Percentiles rank a stretch among this genome's conserved stretches.
These are phyloP conservation scores for Chaetoderma sp. DNA, from an alignment of 2,888 invertebrate genomes.

Conservation along the genomic window DNA sequence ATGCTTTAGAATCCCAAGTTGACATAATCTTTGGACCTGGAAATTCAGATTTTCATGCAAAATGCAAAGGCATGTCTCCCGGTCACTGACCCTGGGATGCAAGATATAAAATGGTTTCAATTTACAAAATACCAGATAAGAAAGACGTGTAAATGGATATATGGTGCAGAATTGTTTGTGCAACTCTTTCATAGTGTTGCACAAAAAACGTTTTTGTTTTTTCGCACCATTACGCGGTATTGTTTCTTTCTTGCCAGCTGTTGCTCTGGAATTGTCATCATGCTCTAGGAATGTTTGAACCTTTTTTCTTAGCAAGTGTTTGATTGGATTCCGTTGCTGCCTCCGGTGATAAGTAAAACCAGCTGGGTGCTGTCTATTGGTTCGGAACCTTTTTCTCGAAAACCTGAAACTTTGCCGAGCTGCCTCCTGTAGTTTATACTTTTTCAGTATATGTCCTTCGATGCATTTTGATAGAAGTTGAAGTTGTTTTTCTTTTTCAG, in stretches of 20 bases:
- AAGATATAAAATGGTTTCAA: slow-evolving; percentile 36
- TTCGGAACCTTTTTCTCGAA: too few species aligned
- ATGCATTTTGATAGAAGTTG: too few species aligned
- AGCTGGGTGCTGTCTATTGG: too few species aligned
- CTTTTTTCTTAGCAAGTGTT: too few species aligned
- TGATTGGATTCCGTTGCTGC: too few species aligned
- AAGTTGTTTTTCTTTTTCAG: too few species aligned
- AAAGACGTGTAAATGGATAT: neutral
- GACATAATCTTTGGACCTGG: slow-evolving; percentile 11
- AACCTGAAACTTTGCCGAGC: too few species aligned
- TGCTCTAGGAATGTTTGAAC: slow-evolving; percentile 16
- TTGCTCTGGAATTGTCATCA: slow-evolving; percentile 18
- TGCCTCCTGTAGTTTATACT: too few species aligned
- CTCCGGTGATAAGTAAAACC: too few species aligned
- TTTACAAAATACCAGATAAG: slow-evolving; percentile 24
- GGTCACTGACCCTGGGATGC: slow-evolving; percentile 20
- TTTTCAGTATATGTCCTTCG: too few species aligned
- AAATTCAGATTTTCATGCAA: slow-evolving; percentile 24
- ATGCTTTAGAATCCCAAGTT: neutral
- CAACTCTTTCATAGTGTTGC: slow-evolving; percentile 22
- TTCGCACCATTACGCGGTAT: slow-evolving; percentile 25
- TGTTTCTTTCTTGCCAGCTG: slow-evolving; percentile 26
- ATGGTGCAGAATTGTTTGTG: slow-evolving; percentile 25
- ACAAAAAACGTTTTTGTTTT: slow-evolving; percentile 30
- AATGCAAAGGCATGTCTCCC: slow-evolving; percentile 35